These are phyloP conservation scores for Ambastaia sidthimunki DNA, from an alignment of 2,797 vertebrate genomes.

Conservation along the genomic window DNA sequence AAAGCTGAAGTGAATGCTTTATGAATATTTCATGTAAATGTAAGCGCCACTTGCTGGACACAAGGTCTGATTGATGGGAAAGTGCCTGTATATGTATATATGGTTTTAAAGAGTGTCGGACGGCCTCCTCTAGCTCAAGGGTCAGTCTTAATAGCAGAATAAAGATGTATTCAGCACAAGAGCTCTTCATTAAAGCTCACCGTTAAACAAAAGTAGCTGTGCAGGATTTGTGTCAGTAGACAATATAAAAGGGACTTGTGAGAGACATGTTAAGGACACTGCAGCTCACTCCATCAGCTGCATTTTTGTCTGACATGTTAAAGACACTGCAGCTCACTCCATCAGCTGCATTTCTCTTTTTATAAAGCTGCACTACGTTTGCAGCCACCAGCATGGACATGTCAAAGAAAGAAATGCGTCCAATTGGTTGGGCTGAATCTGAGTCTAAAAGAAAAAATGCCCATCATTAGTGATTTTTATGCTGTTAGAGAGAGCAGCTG, in stretches of 20 bases:
- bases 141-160: slow-evolving; percentile 87
- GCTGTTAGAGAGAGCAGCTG: slow-evolving; percentile 57
- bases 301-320: no score
- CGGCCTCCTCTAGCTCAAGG: slow-evolving; percentile 81
- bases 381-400: slow-evolving; percentile 58
- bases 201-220: slow-evolving; percentile 87
- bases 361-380: slow-evolving; percentile 63
- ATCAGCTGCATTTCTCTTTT: slow-evolving; percentile 61
- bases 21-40: slow-evolving; percentile 99
- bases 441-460: slow-evolving; percentile 55
- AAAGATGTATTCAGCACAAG: slow-evolving; percentile 91
- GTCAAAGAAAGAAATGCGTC: slow-evolving; percentile 59
- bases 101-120: slow-evolving; percentile 90
- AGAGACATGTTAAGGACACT: slow-evolving; percentile 61
- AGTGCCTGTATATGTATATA: slow-evolving; percentile 89
- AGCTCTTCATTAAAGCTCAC: slow-evolving; percentile 91
- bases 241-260: slow-evolving; percentile 70
- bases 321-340: slow-evolving; percentile 60
- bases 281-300: slow-evolving; percentile 50
- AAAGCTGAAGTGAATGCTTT: slow-evolving; percentile 94
- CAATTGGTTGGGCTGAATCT: slow-evolving; percentile 56
- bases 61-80: slow-evolving; percentile 92
- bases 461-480: slow-evolving; percentile 44
- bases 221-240: slow-evolving; percentile 76
- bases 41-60: slow-evolving; percentile 96